These are phyloP conservation scores for Cheilosia impressa DNA, from an alignment of 2,888 invertebrate species.

Conservation along the genomic window DNA sequence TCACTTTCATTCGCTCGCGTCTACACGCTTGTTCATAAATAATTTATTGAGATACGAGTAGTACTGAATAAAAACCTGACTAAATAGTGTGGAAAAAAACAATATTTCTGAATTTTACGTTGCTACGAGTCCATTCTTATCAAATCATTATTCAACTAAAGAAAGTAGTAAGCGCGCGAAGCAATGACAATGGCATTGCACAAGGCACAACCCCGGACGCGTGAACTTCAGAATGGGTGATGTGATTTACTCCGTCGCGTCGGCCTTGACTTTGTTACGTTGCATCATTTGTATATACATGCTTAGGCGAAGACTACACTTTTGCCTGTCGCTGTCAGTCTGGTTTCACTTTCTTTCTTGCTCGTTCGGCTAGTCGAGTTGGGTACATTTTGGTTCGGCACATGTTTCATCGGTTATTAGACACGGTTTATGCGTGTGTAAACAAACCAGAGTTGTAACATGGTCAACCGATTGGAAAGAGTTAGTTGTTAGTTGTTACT, in stretches of 20 bases:
- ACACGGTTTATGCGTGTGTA: neutral
- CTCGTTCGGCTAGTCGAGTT: slow-evolving; percentile 13
- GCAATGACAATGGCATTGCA: neutral
- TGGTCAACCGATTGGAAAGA: slow-evolving; percentile 18
- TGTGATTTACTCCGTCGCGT: neutral
- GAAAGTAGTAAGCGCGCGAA: neutral
- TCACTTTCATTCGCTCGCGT: slow-evolving; percentile 37
- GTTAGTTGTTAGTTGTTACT: slow-evolving; percentile 6
- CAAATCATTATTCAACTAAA: neutral
- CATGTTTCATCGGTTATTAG: neutral
- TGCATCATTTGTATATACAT: slow-evolving; percentile 12
- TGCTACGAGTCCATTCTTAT: neutral
- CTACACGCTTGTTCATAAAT: slow-evolving; percentile 6
- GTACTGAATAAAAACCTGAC: neutral
- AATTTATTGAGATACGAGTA: slow-evolving; percentile 14
- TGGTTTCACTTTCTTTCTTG: slow-evolving; percentile 22
- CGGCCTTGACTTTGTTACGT: slow-evolving; percentile 36
- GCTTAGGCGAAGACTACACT: neutral
- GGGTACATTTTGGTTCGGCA: slow-evolving; percentile 5
- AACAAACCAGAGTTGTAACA: slow-evolving; percentile 5
- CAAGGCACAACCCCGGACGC: neutral
- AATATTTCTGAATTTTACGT: neutral
- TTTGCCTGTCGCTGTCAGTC: too few species aligned
- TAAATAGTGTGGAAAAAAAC: neutral
- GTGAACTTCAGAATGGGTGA: neutral